Percentiles rank a stretch among this genome's conserved stretches.
Evolutionary conservation across 2,888 invertebrate genomes (phyloP).

Genomic region (Hydropsyche betteni): DNA sequence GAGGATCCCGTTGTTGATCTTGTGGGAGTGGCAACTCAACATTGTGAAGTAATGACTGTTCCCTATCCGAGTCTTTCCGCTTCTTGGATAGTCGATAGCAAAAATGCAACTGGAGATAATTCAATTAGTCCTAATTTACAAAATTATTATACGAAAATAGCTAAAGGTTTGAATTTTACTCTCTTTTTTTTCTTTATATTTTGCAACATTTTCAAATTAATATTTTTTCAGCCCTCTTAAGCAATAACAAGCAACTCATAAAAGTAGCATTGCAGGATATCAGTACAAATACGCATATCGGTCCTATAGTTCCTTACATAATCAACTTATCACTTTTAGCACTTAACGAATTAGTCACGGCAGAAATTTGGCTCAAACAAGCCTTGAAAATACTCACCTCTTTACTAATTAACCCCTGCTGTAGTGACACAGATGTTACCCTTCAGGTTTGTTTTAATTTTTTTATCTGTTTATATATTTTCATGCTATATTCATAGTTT

Average conservation of each 20-base stretch:
- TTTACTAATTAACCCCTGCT: constrained; percentile 68
- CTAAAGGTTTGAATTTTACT: constrained; percentile 58
- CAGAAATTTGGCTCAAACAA: constrained; percentile 56
- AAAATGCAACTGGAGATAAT: constrained; percentile 58
- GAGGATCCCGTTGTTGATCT: constrained; percentile 61
- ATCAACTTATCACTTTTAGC: constrained; percentile 69
- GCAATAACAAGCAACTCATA: constrained; percentile 64
- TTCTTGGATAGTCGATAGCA: constrained; percentile 65
- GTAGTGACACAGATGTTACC: constrained; percentile 66
- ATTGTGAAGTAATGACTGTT: constrained; percentile 59
- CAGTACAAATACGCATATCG: constrained; percentile 67
- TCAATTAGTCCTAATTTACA: constrained; percentile 61
- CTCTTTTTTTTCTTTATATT: neutral
- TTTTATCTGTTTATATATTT: neutral
- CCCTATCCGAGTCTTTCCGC: constrained; percentile 61
- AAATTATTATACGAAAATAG: constrained; percentile 65
- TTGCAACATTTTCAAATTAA: neutral
- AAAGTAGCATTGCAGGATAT: constrained; percentile 67
- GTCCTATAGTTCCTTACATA: constrained; percentile 69
- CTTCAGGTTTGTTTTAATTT: constrained; percentile 61
- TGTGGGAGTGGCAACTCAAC: constrained; percentile 59
- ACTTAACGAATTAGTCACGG: constrained; percentile 60
- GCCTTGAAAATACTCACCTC: constrained; percentile 68
- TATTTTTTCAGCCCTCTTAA: constrained; percentile 60
- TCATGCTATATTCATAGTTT: neutral